phyloP scores from a whole-genome alignment of 1,140 invertebrate species.

The Bombus pyrosoma region DNA sequence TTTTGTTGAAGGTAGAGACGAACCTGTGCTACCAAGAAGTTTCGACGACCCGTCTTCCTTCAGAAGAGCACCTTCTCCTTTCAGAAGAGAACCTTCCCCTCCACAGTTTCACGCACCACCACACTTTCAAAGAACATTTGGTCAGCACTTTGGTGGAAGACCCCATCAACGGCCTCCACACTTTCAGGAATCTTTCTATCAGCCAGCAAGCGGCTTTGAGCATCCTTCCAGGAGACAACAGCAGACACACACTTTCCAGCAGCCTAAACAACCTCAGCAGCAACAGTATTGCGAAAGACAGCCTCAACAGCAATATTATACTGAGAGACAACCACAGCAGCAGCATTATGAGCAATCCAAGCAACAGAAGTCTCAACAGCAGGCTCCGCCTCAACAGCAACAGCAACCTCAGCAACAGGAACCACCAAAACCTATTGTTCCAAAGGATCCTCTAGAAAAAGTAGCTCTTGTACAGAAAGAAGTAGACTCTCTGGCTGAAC shows the following conservation, averaged over 20 bases:
- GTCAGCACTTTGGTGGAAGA: conserved; percentile 61
- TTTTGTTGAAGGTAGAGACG: conserved; percentile 91
- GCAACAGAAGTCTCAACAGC: conserved; percentile 64
- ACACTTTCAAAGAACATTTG: conserved; percentile 74
- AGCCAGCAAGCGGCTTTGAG: conserved; percentile 74
- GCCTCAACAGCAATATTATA: conserved; percentile 37
- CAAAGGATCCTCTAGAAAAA: conserved; percentile 88
- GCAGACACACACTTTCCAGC: conserved; percentile 65
- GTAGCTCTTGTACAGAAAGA: conserved; percentile 92
- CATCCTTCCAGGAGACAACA: conserved; percentile 70
- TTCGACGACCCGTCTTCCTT: conserved; percentile 66
- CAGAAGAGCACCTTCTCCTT: conserved; percentile 47
- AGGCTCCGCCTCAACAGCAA: conserved; percentile 59
- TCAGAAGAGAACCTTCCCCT: conserved; percentile 70
- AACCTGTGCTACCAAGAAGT: conserved; percentile 87
- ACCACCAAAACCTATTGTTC: conserved; percentile 78
- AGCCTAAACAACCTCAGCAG: conserved; percentile 25
- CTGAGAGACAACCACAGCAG: conserved; percentile 62
- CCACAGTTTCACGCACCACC: conserved; percentile 77
- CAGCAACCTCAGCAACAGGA: conserved; percentile 74
- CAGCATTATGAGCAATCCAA: conserved; percentile 58
- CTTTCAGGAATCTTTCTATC: conserved; percentile 69
- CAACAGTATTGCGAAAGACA: not conserved
- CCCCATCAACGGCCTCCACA: conserved; percentile 66
- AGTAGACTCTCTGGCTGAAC: conserved; percentile 88